phyloP scores from a whole-genome alignment of 2,113 vertebrate species.

The Regulus satrapa region DNA sequence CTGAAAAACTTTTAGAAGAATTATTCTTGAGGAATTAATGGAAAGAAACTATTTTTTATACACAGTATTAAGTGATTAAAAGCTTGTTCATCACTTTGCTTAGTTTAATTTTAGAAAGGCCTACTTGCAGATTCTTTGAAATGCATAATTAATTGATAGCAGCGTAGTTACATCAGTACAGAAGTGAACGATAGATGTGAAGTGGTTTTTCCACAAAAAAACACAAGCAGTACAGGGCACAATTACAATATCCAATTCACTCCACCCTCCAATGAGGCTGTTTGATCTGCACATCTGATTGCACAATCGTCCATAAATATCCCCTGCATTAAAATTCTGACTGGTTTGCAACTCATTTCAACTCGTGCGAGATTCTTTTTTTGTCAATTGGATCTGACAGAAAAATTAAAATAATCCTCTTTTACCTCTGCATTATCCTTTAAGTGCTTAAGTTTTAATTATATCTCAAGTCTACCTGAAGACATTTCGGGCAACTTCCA shows the following conservation, averaged over 20 bases:
- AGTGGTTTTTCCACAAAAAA: background rate
- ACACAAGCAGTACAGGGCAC: background rate
- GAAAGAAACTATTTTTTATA: conserved; percentile 51
- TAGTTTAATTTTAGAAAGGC: conserved; percentile 49
- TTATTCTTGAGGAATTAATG: conserved; percentile 58
- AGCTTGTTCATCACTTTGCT: conserved; percentile 33
- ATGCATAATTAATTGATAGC: conserved; percentile 1
- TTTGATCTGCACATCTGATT: background rate
- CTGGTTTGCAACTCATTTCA: background rate
- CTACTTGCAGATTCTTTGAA: conserved; percentile 47
- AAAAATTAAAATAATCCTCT: conserved; percentile 54
- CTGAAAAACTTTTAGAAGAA: conserved; percentile 30
- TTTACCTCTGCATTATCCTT: conserved; percentile 48
- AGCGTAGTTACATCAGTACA: background rate
- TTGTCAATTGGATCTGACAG: conserved; percentile 53
- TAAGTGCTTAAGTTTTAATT: conserved; percentile 64
- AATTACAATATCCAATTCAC: background rate
- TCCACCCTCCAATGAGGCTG: background rate
- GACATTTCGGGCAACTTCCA: conserved; percentile 40
- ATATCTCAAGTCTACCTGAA: conserved; percentile 68
- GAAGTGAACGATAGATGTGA: background rate
- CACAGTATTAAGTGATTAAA: conserved; percentile 58
- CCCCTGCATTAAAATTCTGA: background rate
- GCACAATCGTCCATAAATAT: background rate
- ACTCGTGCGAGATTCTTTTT: background rate